Percentiles rank a stretch among this genome's conserved stretches.
phyloP scores from a whole-genome alignment of 2,888 invertebrate genomes.

The Nymphalis urticae region DNA sequence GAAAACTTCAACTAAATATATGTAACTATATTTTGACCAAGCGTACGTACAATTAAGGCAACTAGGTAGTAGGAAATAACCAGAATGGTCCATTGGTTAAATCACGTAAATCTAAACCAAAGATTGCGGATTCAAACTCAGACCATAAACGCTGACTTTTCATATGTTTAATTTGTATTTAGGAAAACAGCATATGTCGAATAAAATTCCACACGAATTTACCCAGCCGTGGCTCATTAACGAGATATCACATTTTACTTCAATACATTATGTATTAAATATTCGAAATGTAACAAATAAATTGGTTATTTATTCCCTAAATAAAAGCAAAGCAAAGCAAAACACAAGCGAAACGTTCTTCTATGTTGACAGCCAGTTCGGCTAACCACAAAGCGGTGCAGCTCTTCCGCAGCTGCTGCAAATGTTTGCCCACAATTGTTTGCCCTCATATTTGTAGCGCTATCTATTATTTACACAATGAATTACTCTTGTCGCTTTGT shows the following conservation, averaged over 20 bases:
- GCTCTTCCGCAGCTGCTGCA: constrained; percentile 48
- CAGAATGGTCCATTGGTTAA: no score
- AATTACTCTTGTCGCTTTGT: constrained; percentile 61
- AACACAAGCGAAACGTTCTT: constrained; percentile 26
- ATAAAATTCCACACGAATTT: neutral
- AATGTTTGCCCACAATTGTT: constrained; percentile 58
- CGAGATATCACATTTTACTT: neutral
- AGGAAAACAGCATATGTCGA: neutral
- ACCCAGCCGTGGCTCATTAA: no score
- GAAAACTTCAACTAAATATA: constrained; percentile 11
- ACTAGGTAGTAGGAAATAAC: no score
- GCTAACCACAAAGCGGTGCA: constrained; percentile 46
- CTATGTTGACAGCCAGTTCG: constrained; percentile 42
- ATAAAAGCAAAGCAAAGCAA: constrained; percentile 37
- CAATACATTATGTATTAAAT: constrained; percentile 12
- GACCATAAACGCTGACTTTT: neutral
- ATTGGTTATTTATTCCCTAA: constrained; percentile 30
- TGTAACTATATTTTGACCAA: no score
- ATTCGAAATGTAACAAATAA: constrained; percentile 21
- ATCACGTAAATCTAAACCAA: no score
- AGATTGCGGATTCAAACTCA: neutral
- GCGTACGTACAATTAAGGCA: no score
- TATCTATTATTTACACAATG: constrained; percentile 66
- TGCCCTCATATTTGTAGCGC: constrained; percentile 60
- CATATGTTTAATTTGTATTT: no score